Base-by-base conservation (phyloP, 2,113 vertebrate genomes). In the Burhinus bistriatus region DNA sequence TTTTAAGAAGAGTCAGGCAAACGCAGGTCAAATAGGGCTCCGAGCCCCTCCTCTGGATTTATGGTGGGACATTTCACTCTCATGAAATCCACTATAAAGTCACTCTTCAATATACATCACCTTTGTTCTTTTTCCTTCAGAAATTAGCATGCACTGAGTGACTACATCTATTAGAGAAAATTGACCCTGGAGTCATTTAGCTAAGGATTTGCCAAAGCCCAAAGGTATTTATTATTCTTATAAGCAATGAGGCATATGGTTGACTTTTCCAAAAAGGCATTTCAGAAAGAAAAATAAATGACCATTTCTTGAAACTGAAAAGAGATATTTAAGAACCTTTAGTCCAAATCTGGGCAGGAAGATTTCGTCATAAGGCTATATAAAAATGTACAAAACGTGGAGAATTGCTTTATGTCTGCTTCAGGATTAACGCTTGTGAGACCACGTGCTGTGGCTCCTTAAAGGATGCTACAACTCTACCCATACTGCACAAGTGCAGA, bases 241-340 rank as follows among this genome's bases (percentile, higher is more conserved):
- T 42, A 91, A 89, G 80, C 90, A 95, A 89, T 87, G 92, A 96
- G 87, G 87, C 94, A 93, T 89, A 90, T 80, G 89, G 95, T 40
- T 96, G 92, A 92, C 88, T 96, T 96, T 95, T 95, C 59, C 59
- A 89, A 97, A 97, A 96, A 95, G 83, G 83, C 81, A 85, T 83
- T 94, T 90, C 87, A 54, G 81, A 91, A 87, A 90, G 65, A 77
- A 92, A 91, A 95, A 69, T 66, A 89, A 92, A 95, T 76, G 85
- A 84, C 57, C 77, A 2, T 93, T 89, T 80, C 90, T 87, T 87
- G 40, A 94, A 95, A 93, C 1, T 6, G 90, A 96, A 95, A 95
- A 85, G 69, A 89, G 26, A 38, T 83, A 93, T 89, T 92, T 65
- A 89, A 91, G 80, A 93, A 79, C 6, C 21, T 83, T 91, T 69